Percentiles rank a stretch among this genome's conserved stretches.
These are phyloP conservation scores for Oikopleura albicans DNA, from an alignment of 23 tunicate genomes.

Conservation along the genomic window DNA sequence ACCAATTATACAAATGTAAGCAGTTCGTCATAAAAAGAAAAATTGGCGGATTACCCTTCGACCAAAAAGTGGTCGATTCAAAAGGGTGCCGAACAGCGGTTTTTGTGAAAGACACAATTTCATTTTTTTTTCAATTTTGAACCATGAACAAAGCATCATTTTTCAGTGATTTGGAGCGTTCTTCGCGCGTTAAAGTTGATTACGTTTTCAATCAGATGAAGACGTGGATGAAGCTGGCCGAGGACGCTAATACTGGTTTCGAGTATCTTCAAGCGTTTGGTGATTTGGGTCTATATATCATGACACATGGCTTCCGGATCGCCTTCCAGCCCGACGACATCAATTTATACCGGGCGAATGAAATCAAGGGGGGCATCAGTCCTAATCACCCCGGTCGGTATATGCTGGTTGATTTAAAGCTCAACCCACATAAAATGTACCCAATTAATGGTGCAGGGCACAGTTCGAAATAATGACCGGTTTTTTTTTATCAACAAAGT, in stretches of 20 bases:
- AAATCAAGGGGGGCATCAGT: neutral
- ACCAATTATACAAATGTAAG: too few relatives aligned
- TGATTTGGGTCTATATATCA: slow-evolving; percentile 4
- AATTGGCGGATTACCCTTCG: too few relatives aligned
- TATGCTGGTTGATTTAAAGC: neutral
- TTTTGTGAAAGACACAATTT: too few relatives aligned
- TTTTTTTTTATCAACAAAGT: too few relatives aligned
- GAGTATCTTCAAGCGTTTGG: neutral
- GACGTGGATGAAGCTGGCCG: neutral
- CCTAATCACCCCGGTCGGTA: slow-evolving; percentile 8
- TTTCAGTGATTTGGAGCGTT: neutral
- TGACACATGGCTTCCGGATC: slow-evolving; percentile 13
- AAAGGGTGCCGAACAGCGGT: too few relatives aligned
- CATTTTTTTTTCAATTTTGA: too few relatives aligned
- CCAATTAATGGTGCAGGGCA: neutral
- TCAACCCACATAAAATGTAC: neutral
- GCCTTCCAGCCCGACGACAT: neutral
- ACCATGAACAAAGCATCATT: neutral
- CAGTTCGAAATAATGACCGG: too few relatives aligned
- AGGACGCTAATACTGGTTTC: neutral
- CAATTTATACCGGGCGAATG: neutral
- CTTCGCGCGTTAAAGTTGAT: neutral
- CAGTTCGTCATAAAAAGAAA: too few relatives aligned
- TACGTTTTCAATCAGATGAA: neutral
- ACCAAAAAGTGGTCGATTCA: too few relatives aligned